Conservation (phyloP, 2,797 vertebrate genomes). For the Enteromius fasciolatus region DNA sequence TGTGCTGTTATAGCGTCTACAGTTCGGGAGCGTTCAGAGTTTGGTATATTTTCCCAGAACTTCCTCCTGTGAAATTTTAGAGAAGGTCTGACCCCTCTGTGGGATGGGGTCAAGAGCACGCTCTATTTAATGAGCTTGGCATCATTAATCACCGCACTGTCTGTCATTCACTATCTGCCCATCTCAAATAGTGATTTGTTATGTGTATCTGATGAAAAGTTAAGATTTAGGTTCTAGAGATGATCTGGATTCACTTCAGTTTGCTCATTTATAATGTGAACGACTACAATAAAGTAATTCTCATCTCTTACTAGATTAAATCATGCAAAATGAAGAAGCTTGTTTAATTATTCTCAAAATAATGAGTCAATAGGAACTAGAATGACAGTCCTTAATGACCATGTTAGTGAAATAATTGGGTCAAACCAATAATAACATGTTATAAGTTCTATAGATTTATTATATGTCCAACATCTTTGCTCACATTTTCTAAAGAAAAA, state of each 20-base stretch:
- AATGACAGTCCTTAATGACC: neutral
- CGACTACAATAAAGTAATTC: neutral
- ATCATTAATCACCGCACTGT: slow-evolving; percentile 73
- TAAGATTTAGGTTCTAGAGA: neutral
- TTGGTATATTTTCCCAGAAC: slow-evolving; percentile 47
- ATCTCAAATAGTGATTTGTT: too few species aligned
- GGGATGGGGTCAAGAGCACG: slow-evolving; percentile 69
- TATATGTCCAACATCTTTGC: neutral
- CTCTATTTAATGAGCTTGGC: slow-evolving; percentile 64
- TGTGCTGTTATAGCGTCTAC: neutral
- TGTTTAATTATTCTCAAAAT: neutral
- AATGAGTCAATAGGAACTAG: too few species aligned
- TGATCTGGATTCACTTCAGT: slow-evolving; percentile 13
- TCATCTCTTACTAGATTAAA: neutral
- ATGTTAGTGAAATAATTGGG: neutral
- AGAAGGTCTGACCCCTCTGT: slow-evolving; percentile 57
- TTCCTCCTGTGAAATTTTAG: slow-evolving; percentile 64
- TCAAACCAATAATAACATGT: neutral
- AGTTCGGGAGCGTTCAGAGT: neutral
- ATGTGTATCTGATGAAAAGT: too few species aligned
- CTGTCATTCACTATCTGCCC: slow-evolving; percentile 58
- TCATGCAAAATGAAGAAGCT: neutral
- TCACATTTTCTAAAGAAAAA: neutral
- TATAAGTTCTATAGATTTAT: neutral
- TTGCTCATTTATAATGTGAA: slow-evolving; percentile 5